Evolutionary conservation across 2,888 invertebrate species (phyloP).

Genomic region (Pseudolycoriella hygida): DNA sequence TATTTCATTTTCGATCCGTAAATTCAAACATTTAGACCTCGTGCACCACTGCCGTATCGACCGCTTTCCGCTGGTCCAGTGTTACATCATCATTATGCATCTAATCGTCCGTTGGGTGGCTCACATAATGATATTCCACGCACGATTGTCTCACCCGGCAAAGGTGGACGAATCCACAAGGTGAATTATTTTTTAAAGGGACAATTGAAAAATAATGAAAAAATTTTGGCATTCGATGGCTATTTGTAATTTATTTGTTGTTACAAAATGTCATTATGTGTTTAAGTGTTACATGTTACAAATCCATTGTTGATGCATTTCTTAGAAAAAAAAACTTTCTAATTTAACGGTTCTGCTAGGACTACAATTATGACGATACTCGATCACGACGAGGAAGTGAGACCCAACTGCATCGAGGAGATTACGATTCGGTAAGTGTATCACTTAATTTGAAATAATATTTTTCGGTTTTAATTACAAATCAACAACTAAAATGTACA

Average conservation of each 20-base stretch:
- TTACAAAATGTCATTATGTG: neutral
- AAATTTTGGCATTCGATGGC: conserved; percentile 1
- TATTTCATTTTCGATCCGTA: neutral
- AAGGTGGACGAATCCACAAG: conserved; percentile 4
- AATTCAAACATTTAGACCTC: conserved; percentile 17
- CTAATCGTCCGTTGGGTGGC: conserved; percentile 24
- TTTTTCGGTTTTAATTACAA: neutral
- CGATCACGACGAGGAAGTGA: conserved; percentile 30
- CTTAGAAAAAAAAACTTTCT: neutral
- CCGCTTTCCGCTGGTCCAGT: conserved; percentile 30
- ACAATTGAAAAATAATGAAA: neutral
- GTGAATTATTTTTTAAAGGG: conserved; percentile 3
- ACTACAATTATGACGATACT: conserved; percentile 29
- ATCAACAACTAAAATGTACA: neutral
- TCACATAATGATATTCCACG: conserved; percentile 15
- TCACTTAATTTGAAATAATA: neutral
- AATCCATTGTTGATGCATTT: too few relatives aligned
- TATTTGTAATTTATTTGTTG: neutral
- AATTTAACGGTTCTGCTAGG: conserved; percentile 14
- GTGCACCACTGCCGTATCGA: conserved; percentile 27
- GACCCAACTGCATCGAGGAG: conserved; percentile 25
- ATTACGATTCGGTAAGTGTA: conserved; percentile 28
- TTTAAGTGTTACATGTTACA: neutral
- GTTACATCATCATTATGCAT: conserved; percentile 22
- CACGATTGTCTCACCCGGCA: conserved; percentile 14